Evolutionary conservation across 2,797 vertebrate genomes (phyloP).

Genomic region (Pachyuromys duprasi): DNA sequence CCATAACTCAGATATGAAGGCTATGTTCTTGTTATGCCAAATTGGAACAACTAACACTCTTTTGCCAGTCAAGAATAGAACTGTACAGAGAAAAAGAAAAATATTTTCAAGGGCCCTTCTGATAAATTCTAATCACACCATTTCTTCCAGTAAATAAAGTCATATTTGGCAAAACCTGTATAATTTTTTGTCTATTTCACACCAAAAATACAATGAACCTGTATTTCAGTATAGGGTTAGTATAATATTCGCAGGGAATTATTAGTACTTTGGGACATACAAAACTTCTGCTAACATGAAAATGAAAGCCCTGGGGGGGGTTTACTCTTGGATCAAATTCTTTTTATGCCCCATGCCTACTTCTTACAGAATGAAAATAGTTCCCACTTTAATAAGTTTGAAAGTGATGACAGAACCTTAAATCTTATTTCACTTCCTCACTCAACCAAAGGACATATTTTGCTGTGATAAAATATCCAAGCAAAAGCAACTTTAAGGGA

Average conservation of each 20-base stretch:
- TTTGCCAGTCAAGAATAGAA: conserved; percentile 4
- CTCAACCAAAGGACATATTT: background rate
- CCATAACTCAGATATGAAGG: background rate
- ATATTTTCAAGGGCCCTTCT: background rate
- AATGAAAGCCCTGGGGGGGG: background rate
- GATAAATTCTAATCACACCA: conserved; percentile 70
- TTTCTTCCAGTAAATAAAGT: conserved; percentile 68
- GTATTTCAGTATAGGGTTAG: conserved; percentile 69
- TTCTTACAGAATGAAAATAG: conserved; percentile 24
- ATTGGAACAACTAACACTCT: conserved; percentile 33
- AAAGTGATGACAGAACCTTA: background rate
- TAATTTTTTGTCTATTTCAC: conserved; percentile 66
- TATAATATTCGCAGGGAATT: conserved; percentile 52
- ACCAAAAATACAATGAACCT: conserved; percentile 67
- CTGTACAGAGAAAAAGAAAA: background rate
- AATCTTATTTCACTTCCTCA: conserved; percentile 43
- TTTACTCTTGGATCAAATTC: conserved; percentile 14
- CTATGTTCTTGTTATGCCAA: background rate
- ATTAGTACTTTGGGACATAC: conserved; percentile 16
- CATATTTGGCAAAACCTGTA: conserved; percentile 59
- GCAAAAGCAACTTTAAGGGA: background rate
- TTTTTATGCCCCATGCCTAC: background rate
- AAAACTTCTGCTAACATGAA: conserved; percentile 46
- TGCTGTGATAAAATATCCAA: background rate
- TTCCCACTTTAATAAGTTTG: conserved; percentile 41